These are phyloP conservation scores for Pantherophis alleghaniensis DNA, from an alignment of 2,797 vertebrate species.

Conservation along the genomic window DNA sequence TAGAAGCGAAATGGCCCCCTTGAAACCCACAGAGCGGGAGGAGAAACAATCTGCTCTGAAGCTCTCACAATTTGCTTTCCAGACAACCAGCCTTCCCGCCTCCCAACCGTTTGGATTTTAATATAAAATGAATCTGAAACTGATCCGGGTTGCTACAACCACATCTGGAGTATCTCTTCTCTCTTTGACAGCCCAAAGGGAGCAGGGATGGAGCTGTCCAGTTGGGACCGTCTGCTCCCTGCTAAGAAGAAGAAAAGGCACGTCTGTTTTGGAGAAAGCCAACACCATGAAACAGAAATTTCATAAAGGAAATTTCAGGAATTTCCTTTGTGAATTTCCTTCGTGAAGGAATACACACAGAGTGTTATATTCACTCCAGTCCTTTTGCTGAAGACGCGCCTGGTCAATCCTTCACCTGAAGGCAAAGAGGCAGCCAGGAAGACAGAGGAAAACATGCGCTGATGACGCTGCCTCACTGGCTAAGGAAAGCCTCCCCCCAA, in stretches of 20 bases:
- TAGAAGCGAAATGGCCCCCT: conserved; percentile 21
- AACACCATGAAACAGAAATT: not conserved
- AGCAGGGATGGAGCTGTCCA: not conserved
- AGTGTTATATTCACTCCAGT: not conserved
- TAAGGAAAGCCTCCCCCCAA: not conserved
- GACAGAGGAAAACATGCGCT: not conserved
- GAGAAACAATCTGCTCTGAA: not conserved
- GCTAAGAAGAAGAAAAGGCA: not conserved
- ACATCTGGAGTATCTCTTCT: not conserved
- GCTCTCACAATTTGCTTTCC: not conserved
- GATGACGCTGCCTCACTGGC: not conserved
- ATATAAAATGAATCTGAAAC: not conserved
- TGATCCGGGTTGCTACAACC: not conserved
- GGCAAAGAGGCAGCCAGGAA: not conserved
- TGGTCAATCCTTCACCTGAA: not conserved
- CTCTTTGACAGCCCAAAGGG: not conserved
- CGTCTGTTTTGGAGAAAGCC: not conserved
- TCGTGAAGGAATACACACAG: not conserved
- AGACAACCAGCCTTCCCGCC: not conserved
- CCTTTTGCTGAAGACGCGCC: not conserved
- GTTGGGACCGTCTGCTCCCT: not conserved
- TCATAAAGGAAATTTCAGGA: not conserved
- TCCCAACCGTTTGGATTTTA: not conserved
- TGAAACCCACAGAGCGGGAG: not conserved
- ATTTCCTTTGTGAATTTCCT: not conserved